Conservation (phyloP, 2,113 vertebrate genomes). For the Aspiorhynchus laticeps region DNA sequence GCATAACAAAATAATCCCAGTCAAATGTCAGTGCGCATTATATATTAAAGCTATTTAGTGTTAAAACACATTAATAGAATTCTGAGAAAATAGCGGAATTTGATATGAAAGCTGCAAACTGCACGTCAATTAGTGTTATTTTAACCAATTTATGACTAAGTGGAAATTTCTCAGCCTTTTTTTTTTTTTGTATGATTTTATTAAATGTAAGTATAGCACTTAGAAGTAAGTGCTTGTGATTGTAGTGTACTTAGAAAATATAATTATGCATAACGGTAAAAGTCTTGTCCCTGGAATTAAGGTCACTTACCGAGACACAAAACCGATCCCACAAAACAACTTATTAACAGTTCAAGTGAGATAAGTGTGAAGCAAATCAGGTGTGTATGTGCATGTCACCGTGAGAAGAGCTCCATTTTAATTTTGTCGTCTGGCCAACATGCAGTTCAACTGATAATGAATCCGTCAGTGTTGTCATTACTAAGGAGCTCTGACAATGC, state of each 20-base stretch:
- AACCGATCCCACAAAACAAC: slow-evolving; percentile 24
- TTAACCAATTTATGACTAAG: background rate
- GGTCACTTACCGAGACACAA: slow-evolving; percentile 3
- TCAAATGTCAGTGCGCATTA: slow-evolving; percentile 3
- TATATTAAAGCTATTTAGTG: background rate
- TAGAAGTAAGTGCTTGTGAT: background rate
- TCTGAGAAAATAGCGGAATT: background rate
- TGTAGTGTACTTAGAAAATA: background rate
- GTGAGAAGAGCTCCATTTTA: background rate
- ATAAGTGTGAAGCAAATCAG: slow-evolving; percentile 32
- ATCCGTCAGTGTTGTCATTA: slow-evolving; percentile 48
- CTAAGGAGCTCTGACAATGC: slow-evolving; percentile 49
- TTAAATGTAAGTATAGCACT: slow-evolving; percentile 4
- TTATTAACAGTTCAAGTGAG: slow-evolving; percentile 36
- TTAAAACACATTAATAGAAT: slow-evolving; percentile 2
- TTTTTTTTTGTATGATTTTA: background rate
- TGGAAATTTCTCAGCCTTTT: background rate
- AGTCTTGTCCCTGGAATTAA: background rate
- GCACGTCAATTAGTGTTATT: background rate
- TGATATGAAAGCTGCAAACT: background rate
- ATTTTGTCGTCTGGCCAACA: slow-evolving; percentile 20
- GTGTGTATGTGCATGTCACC: slow-evolving; percentile 22
- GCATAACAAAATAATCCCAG: background rate
- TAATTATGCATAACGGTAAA: background rate
- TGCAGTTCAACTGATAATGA: slow-evolving; percentile 48